These are phyloP conservation scores for Erebia palarica DNA, from an alignment of 2,888 invertebrate species.

Conservation along the genomic window DNA sequence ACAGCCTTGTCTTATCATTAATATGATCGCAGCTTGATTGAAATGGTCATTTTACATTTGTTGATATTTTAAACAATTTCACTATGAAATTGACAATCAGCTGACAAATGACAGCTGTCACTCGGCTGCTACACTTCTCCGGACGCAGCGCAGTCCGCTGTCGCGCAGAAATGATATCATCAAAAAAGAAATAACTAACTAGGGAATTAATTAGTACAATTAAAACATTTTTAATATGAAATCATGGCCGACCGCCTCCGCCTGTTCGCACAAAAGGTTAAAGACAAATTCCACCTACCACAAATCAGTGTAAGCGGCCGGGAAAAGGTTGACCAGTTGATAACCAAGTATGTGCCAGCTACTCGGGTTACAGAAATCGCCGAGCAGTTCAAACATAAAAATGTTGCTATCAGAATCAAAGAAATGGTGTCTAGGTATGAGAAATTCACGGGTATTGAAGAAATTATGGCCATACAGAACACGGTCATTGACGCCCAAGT, in stretches of 20 bases:
- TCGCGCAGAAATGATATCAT: conserved; percentile 10
- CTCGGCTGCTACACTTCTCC: no score
- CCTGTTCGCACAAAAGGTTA: conserved; percentile 64
- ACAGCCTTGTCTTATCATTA: no score
- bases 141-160: not conserved
- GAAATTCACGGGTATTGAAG: conserved; percentile 88
- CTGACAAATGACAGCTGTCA: not conserved
- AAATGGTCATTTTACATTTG: not conserved
- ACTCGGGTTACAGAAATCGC: conserved; percentile 65
- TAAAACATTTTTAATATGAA: conserved; percentile 55
- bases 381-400: conserved; percentile 66
- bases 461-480: conserved; percentile 88
- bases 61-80: not conserved
- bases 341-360: conserved; percentile 67
- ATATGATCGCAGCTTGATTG: no score
- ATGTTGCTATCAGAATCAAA: conserved; percentile 61
- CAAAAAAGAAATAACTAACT: conserved; percentile 27
- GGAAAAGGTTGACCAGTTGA: conserved; percentile 68
- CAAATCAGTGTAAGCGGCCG: conserved; percentile 54
- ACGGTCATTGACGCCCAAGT: conserved; percentile 87
- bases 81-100: not conserved
- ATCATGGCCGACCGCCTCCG: conserved; percentile 74
- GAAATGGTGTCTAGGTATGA: conserved; percentile 85
- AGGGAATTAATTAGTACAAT: conserved; percentile 46
- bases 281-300: conserved; percentile 62